These are phyloP conservation scores for Maylandia zebra DNA, from an alignment of 2,113 vertebrate genomes.

Conservation along the genomic window DNA sequence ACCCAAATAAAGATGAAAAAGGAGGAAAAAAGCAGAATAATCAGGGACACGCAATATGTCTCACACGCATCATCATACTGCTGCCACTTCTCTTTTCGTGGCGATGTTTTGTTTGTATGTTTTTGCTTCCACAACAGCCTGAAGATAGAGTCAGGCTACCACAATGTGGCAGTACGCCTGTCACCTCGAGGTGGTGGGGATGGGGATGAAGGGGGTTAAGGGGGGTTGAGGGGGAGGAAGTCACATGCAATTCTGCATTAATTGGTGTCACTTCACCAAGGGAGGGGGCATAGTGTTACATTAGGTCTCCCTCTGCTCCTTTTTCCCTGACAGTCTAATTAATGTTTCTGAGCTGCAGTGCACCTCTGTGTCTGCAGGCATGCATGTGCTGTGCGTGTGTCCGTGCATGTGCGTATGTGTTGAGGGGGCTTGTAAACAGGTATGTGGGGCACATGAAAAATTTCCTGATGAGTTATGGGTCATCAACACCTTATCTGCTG, in stretches of 20 bases:
- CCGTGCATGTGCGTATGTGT: neutral
- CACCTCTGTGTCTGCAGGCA: neutral
- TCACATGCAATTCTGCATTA: slow-evolving; percentile 51
- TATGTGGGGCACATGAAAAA: neutral
- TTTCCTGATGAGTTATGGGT: slow-evolving; percentile 47
- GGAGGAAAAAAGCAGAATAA: neutral
- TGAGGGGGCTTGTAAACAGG: neutral
- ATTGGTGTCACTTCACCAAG: slow-evolving; percentile 61
- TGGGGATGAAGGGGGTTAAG: neutral
- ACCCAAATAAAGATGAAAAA: neutral
- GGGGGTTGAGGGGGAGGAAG: neutral
- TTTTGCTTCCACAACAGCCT: slow-evolving; percentile 17
- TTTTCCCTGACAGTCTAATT: slow-evolving; percentile 62
- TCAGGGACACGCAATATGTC: neutral
- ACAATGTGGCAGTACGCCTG: slow-evolving; percentile 41
- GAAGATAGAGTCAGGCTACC: slow-evolving; percentile 25
- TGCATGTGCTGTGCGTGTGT: neutral
- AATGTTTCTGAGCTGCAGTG: slow-evolving; percentile 50
- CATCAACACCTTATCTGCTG: slow-evolving; percentile 37
- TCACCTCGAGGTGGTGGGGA: slow-evolving; percentile 33
- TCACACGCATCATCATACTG: slow-evolving; percentile 3
- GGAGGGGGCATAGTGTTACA: neutral
- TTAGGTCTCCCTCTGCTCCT: neutral
- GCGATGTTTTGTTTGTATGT: slow-evolving; percentile 19
- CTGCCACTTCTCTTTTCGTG: neutral